Evolutionary conservation across 2,113 vertebrate species (phyloP).

Genomic region (Microcebus ravelobensis): DNA sequence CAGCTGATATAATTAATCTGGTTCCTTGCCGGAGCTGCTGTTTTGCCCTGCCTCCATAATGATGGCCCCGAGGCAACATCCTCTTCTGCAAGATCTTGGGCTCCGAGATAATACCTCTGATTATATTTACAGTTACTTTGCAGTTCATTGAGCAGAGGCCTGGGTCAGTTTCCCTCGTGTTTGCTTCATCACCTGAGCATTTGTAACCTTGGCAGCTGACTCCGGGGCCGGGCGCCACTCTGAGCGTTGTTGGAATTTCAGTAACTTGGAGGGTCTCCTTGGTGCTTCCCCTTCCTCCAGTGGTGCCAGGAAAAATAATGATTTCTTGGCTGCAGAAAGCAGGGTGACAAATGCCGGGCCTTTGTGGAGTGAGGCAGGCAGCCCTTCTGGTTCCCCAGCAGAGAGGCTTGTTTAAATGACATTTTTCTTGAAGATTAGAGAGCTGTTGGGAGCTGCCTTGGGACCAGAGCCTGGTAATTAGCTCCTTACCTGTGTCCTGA

Average conservation of each 20-base stretch:
- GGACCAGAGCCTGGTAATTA: neutral
- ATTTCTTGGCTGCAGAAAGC: neutral
- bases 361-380: neutral
- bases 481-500: conserved; percentile 36
- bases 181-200: conserved; percentile 60
- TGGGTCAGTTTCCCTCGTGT: conserved; percentile 67
- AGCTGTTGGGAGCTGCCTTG: neutral
- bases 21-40: conserved; percentile 77
- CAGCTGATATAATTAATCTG: conserved; percentile 76
- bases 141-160: conserved; percentile 60
- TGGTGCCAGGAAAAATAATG: neutral
- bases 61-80: conserved; percentile 84
- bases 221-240: neutral
- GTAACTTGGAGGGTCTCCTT: neutral
- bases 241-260: neutral
- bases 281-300: neutral
- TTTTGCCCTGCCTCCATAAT: conserved; percentile 87
- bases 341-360: neutral
- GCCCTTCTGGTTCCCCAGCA: neutral
- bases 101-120: conserved; percentile 70
- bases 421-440: conserved; percentile 52
- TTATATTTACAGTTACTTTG: conserved; percentile 79
- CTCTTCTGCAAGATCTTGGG: conserved; percentile 72
- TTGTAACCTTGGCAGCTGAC: conserved; percentile 48
- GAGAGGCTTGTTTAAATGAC: neutral